These are phyloP conservation scores for Drosophila asahinai DNA, from an alignment of 1,140 invertebrate genomes.

Conservation along the genomic window DNA sequence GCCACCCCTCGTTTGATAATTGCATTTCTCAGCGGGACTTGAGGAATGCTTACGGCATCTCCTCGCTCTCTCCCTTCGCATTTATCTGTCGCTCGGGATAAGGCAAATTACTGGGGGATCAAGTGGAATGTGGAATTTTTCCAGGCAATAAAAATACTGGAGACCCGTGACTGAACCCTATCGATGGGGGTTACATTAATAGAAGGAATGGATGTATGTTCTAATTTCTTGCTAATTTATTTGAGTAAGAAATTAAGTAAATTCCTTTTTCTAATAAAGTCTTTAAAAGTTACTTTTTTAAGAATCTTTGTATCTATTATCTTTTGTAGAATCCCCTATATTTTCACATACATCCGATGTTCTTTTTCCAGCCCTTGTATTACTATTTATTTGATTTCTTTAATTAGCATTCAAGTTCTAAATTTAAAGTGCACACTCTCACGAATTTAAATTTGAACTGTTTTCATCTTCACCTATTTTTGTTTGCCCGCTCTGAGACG, in stretches of 20 bases:
- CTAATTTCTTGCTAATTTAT: no score
- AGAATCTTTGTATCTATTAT: not conserved
- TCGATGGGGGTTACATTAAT: not conserved
- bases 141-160: not conserved
- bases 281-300: no score
- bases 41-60: constrained; percentile 27
- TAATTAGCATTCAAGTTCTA: constrained; percentile 7
- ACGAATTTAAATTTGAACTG: not conserved
- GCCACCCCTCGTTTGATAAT: constrained; percentile 42
- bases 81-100: constrained; percentile 29
- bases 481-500: not conserved
- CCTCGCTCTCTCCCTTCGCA: not conserved
- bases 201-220: not conserved
- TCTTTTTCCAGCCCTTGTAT: not conserved
- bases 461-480: not conserved
- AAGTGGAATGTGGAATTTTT: constrained; percentile 21
- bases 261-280: no score
- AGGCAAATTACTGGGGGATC: constrained; percentile 28
- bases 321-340: no score
- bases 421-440: not conserved
- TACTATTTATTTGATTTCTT: not conserved
- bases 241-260: no score
- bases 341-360: no score
- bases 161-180: not conserved
- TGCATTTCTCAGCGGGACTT: constrained; percentile 23